These are phyloP conservation scores for Rosalia funebris DNA, from an alignment of 2,888 invertebrate genomes.

Conservation along the genomic window DNA sequence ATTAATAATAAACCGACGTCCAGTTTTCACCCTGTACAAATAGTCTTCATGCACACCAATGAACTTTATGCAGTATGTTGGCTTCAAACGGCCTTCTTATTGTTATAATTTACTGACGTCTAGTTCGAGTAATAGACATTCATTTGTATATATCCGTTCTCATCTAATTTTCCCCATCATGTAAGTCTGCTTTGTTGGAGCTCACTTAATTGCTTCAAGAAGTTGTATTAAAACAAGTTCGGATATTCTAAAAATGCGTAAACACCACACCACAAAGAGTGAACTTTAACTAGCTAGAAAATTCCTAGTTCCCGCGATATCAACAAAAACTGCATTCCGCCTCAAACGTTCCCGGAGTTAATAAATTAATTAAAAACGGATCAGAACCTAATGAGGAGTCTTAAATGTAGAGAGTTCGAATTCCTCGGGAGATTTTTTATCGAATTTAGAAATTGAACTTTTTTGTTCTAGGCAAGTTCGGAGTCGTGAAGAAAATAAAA, in stretches of 20 bases:
- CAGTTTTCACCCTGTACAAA: too few relatives aligned
- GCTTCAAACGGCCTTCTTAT: too few relatives aligned
- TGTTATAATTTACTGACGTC: too few relatives aligned
- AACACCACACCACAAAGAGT: background rate
- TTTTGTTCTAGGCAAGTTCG: background rate
- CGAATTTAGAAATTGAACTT: background rate
- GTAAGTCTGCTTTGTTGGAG: too few relatives aligned
- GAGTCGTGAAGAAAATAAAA: background rate
- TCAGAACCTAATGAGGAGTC: conserved; percentile 9
- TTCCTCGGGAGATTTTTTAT: background rate
- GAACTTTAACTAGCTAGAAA: background rate
- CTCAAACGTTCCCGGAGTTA: background rate
- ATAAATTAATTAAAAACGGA: conserved; percentile 15
- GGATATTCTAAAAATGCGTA: background rate
- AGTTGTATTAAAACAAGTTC: background rate
- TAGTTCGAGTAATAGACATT: too few relatives aligned
- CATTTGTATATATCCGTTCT: too few relatives aligned
- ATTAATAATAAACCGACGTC: too few relatives aligned
- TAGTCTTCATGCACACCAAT: too few relatives aligned
- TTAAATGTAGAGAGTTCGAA: conserved; percentile 5
- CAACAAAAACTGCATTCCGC: background rate
- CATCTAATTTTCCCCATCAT: too few relatives aligned
- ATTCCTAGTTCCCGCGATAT: background rate
- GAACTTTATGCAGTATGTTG: too few relatives aligned
- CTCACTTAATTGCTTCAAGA: background rate